Base-by-base conservation (phyloP, 2,113 vertebrate species). In the Chroicocephalus ridibundus region DNA sequence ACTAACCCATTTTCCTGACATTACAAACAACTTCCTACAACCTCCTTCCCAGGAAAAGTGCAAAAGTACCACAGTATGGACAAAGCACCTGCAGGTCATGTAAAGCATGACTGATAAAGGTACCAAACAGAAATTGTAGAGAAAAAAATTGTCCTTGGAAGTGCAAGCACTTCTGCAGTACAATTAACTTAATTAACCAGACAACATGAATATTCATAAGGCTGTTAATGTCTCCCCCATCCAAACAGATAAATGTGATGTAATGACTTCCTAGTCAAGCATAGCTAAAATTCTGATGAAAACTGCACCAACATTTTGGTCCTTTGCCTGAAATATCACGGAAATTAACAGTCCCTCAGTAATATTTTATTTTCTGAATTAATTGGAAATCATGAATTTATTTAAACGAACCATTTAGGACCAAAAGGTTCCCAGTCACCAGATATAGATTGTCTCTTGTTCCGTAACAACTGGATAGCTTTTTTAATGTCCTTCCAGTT, bases 101-200 rank as follows among this genome's bases (percentile, higher is more conserved):
- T 86, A 97, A 97, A 91, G 85, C 81, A 74, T 97, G 95, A 98
- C 93, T 93, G 97, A 98, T 96, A 86, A 91, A 97, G 88, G 70
- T 79, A 97, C 94, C 94, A 97, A 95, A 79, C 55, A 97, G 94
- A 97, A 97, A 97, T 49, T 83, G 94, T 85, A 71, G 65, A 75
- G 86, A 81, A 95, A 96, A 88, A 95, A 95, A 94, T 13, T 97
- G 98, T 98, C 98, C 98, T 99, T 99, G 98, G 98, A 99, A 98
- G 98, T 98, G 97, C 93, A 98, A 98, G 98, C 98, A 99, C 98
- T 99, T 99, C 98, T 98, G 98, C 98, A 98, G 98, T 98, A 98
- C 98, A 99, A 99, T 99, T 99, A 99, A 99, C 98, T 99, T 99
- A 99, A 99, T 99, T 99, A 99, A 98, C 98, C 98, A 99, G 98